phyloP scores from a whole-genome alignment of 2,113 vertebrate genomes.

The Vulpes ferrilata region DNA sequence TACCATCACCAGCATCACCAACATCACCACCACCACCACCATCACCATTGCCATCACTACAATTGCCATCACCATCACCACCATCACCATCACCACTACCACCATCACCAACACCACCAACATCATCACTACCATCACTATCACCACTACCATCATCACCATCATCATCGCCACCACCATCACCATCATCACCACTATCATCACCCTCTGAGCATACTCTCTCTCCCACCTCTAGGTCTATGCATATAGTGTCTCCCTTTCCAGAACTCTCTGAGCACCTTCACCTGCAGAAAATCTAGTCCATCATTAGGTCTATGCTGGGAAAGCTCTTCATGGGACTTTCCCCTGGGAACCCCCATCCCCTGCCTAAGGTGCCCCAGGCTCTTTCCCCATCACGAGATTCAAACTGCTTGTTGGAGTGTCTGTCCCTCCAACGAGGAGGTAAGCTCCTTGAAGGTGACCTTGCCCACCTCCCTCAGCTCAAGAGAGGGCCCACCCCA shows the following conservation, averaged over 20 bases:
- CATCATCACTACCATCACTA: neutral
- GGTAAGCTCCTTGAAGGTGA: neutral
- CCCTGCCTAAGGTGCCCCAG: neutral
- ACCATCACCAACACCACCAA: neutral
- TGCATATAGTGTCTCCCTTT: neutral
- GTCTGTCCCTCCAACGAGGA: neutral
- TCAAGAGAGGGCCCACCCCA: neutral
- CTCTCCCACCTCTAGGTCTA: neutral
- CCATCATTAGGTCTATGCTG: rapidly evolving
- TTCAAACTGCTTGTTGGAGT: neutral
- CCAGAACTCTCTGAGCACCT: neutral
- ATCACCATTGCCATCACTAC: neutral
- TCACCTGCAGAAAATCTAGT: neutral
- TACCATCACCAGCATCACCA: neutral
- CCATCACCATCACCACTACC: neutral
- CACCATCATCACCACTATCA: neutral
- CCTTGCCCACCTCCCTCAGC: neutral
- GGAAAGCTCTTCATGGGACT: neutral
- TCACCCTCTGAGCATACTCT: neutral
- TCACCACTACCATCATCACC: neutral
- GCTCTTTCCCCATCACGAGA: neutral
- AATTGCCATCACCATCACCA: rapidly evolving
- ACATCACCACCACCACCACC: rapidly evolving
- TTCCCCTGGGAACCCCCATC: neutral
- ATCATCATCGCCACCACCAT: rapidly evolving